Base-by-base conservation (phyloP, 2,888 invertebrate species). In the Caenorhabditis angaria region DNA sequence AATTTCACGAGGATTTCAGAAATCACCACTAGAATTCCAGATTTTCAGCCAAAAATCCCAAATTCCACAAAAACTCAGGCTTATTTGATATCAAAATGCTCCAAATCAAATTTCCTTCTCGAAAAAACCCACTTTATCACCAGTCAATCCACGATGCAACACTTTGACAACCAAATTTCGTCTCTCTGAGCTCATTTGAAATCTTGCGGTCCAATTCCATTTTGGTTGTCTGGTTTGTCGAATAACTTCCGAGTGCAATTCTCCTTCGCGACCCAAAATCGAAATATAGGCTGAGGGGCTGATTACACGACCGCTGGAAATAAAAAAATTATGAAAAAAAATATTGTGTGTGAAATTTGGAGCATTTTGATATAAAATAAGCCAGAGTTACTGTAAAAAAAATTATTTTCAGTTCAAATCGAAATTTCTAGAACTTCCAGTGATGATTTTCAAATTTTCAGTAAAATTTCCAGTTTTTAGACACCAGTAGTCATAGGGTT, bases 191-290 rank as follows among this genome's bases (percentile, higher is more conserved):
- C 74, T 75, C 28, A 81, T 69, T 2, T 70, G 65, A 41, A 81
- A 81, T 24, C 70, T 69, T 14, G 76, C 77, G n/a, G 70, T 66
- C 76, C 78, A 81, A 20, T 81, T 72, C 70, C 76, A 74, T 10
- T 54, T 47, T 0, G 75, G 77, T 14, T 72, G 62, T 14, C 79
- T 68, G 0, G 72, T 64, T 1, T 68, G 54, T 6, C 60, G 65
- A 12, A 61, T 54, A 3, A 76, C 72, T 4, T 70, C 72, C 1
- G 79, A 79, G 22, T 75, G 59, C 18, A 81, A 61, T n/a, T 81
- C 79, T 20, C 79, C 81, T 51, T 81, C 79, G 32, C 81, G 51
- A 8, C 76, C 77, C 0, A 70, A 61, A 8, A 81, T 68, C 14
- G 79, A 77, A 20, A 81, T 64, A 62, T 69, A 76, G 0, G 75